Evolutionary conservation across 2,113 vertebrate species (phyloP), one percentile per base, ranked within the genome.

Genomic region (Neodontobutis hainanensis): DNA sequence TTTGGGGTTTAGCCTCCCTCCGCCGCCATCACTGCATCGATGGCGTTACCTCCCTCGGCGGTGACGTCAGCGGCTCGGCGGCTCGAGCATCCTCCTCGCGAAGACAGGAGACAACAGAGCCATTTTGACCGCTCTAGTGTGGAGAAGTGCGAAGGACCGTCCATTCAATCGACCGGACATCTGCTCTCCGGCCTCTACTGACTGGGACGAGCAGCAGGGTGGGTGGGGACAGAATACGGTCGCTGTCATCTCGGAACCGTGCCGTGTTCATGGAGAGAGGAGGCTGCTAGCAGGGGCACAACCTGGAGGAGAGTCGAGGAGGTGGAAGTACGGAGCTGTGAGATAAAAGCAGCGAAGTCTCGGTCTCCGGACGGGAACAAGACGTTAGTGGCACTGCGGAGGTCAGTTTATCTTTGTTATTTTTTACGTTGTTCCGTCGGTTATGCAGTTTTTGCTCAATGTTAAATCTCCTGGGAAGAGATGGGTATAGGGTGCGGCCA

Each of bases 21-120:
- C 63, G 73, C 57, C 61, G 49, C 43, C 47, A 40, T 42, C 59
- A 76, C 92, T 89, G 92, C 92, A 92, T 88, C 80, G 89, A 90
- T 85, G 86, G 83, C 76, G 76, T 77, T 90, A 69, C 89, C 88
- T 88, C 90, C 85, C 87, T 87, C 84, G 48, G 70, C 66, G 86
- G 59, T 94, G 92, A 92, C 78, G 92, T 93, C 91, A 93, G 80
- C 83, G 82, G 73, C 84, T 90, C 91, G 68, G 78, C 78, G 75
- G 81, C 88, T 90, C 80, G 10, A 92, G 92, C 92, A 94, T 93
- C 92, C 89, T 87, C 62, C 65, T 80, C 32, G 57, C 61, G 42
- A 70, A 85, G 81, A 73, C 84, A 70, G 49, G 73, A 85, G 76
- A 40, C 38, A 40, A 73, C 87, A 90, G 89, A 91, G 91, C 88